A percentile compares a stretch with the other conserved stretches of the same genome.
phyloP scores from a whole-genome alignment of 2,797 vertebrate species.

The Stomatorhinus walkeri region DNA sequence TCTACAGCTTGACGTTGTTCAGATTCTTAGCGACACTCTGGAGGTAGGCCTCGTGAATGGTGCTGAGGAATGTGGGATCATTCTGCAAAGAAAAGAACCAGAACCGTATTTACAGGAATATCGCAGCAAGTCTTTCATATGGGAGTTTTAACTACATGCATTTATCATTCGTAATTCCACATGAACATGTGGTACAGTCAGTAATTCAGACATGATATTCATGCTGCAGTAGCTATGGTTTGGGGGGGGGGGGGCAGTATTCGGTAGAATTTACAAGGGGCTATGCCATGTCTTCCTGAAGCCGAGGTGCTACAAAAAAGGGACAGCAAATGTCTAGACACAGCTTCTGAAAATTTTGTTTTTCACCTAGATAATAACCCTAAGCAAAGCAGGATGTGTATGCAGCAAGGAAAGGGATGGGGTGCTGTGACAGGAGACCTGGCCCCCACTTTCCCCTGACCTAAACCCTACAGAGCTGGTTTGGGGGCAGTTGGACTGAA shows the following conservation, averaged over 20 bases:
- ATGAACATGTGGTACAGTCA: neutral
- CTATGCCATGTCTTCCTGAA: neutral
- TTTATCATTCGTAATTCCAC: neutral
- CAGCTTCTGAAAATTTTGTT: neutral
- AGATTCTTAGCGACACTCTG: constrained; percentile 79
- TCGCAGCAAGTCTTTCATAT: neutral
- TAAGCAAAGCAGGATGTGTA: neutral
- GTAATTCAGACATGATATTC: neutral
- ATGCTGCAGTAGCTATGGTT: neutral
- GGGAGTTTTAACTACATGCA: neutral
- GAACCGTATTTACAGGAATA: neutral
- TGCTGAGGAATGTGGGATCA: constrained; percentile 79
- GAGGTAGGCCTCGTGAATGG: constrained; percentile 87
- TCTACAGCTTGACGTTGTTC: constrained; percentile 75
- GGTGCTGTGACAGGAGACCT: neutral
- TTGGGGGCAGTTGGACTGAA: neutral
- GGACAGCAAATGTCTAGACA: neutral
- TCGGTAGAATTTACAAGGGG: neutral
- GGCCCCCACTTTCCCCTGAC: neutral
- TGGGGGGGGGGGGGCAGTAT: neutral
- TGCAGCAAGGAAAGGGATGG: neutral
- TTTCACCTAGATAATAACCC: neutral
- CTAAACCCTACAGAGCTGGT: neutral
- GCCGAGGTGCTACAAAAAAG: neutral
- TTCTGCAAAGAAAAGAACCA: constrained; percentile 63